Evolutionary conservation across 2,797 vertebrate genomes (phyloP), one percentile per base, ranked within the genome.

Genomic region (Sebastes baramenuke): DNA sequence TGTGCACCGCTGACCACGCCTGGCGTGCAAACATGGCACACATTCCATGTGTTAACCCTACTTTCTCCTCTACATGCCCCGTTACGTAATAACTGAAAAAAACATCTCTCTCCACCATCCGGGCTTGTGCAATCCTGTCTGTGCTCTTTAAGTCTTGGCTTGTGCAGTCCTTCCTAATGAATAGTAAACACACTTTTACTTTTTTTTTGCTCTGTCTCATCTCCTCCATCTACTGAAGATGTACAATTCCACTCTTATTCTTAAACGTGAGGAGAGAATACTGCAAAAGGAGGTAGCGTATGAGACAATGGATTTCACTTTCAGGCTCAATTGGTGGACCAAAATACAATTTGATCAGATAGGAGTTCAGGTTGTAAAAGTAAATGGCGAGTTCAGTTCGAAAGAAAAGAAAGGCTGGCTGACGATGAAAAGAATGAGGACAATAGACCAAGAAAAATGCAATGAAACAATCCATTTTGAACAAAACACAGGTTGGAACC

Each of bases 1-100:
- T 32, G 60, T 54, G 64, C 72, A 32, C 1, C 42, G 49, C 29
- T 79, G 82, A 86, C 92, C 88, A 88, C 92, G 59, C 92, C 93
- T 88, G 61, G 11, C 71, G 14, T 30, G 32, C 79, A 91, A 91
- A 93, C 80, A 84, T 27, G 62, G 81, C 72, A 76, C 65, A 72
- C 80, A 90, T 92, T 86, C 82, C 85, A 5, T 29, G 9, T 3
- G 22, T 88, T 75, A 86, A 85, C 73, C 85, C 71, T 72, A 58
- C 67, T 61, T 73, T 84, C 67, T 77, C 83, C 76, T 80, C 16
- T 9, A 8, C 42, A 8, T 0, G 1, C 12, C n/a, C 2, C 0
- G 13, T 84, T 81, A 18, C 1, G 1, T 24, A 66, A 76, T 4
- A 12, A 11, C 11, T 55, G 32, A n/a, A 49, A 36, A 46, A 54